phyloP scores from a whole-genome alignment of 2,888 invertebrate genomes.

The Tachina grossa region DNA sequence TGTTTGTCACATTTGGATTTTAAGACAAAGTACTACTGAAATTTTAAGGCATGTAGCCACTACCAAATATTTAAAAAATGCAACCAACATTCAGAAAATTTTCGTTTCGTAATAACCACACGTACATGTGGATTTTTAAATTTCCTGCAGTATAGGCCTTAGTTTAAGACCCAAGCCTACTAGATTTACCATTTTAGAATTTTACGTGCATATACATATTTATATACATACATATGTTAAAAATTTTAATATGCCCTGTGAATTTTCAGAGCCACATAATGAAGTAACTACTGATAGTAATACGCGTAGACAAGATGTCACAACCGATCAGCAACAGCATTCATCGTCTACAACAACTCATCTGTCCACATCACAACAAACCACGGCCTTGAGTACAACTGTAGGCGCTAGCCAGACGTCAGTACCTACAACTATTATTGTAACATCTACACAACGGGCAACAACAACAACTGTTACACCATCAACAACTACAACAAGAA shows the following conservation, averaged over 20 bases:
- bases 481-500: constrained; percentile 75
- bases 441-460: constrained; percentile 51
- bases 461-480: constrained; percentile 73
- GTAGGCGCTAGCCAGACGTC: constrained; percentile 73
- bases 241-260: neutral
- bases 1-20: too few species aligned
- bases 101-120: too few species aligned
- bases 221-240: neutral
- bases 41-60: too few species aligned
- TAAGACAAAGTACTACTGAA: too few species aligned
- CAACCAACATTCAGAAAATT: too few species aligned
- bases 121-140: too few species aligned
- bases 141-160: too few species aligned
- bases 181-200: too few species aligned
- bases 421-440: constrained; percentile 62
- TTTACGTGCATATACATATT: neutral
- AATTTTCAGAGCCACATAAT: constrained; percentile 78
- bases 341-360: constrained; percentile 76
- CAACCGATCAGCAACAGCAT: constrained; percentile 84
- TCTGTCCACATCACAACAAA: constrained; percentile 76
- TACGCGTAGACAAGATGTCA: constrained; percentile 75
- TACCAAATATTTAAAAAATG: too few species aligned
- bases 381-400: constrained; percentile 72
- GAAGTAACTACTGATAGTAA: constrained; percentile 76
- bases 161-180: too few species aligned